Evolutionary conservation across 2,888 invertebrate genomes (phyloP).

Genomic region (Stictocephala bisonia): DNA sequence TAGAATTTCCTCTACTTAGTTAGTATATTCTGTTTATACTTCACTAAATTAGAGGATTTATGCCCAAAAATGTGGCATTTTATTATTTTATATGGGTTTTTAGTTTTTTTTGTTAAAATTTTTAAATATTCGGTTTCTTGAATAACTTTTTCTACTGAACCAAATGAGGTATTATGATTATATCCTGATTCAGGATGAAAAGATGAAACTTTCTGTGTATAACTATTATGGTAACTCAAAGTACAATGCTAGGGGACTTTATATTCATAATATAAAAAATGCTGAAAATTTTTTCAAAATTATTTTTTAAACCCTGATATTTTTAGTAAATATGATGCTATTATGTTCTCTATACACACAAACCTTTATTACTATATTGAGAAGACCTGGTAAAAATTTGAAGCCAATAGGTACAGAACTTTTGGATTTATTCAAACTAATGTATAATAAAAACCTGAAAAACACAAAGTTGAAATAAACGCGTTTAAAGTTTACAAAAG

Average conservation of each 20-base stretch:
- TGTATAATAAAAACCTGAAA: conserved; percentile 3
- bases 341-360: conserved; percentile 27
- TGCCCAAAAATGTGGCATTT: conserved; percentile 28
- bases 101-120: conserved; percentile 34
- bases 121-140: conserved; percentile 18
- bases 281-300: not conserved
- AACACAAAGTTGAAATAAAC: conserved; percentile 7
- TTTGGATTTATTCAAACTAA: conserved; percentile 18
- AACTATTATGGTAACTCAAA: conserved; percentile 13
- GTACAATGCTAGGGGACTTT: conserved; percentile 17
- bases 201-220: conserved; percentile 30
- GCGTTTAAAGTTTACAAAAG: conserved; percentile 20
- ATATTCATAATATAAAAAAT: conserved; percentile 25
- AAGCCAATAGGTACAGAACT: conserved; percentile 7
- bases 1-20: not conserved
- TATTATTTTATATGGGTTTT: conserved; percentile 7
- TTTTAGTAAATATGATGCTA: conserved; percentile 21
- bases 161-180: conserved; percentile 10
- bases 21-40: conserved; percentile 31
- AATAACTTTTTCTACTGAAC: conserved; percentile 31
- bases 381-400: conserved; percentile 12
- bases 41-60: conserved; percentile 36
- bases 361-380: conserved; percentile 25
- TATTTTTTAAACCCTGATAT: not conserved
- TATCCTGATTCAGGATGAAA: conserved; percentile 25